Percentiles rank a stretch among this genome's conserved stretches.
These are phyloP conservation scores for Luidia sarsii DNA, from an alignment of 53 echinoderm and acorn worm species.

Conservation along the genomic window DNA sequence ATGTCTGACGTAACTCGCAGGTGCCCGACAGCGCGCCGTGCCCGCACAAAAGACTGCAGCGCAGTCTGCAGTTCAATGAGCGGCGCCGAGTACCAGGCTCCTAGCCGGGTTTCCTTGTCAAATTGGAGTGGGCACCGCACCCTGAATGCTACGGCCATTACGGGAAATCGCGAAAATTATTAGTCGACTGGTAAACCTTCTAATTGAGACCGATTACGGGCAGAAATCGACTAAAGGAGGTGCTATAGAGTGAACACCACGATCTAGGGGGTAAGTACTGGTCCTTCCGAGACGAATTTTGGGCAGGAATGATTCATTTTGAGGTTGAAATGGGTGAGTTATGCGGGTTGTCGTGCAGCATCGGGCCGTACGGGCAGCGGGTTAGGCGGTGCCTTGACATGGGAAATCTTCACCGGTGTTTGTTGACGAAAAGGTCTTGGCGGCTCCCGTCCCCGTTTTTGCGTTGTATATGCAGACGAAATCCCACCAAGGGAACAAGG, in stretches of 20 bases:
- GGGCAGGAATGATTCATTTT: not conserved
- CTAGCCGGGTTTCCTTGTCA: slow-evolving; percentile 42
- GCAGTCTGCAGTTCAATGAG: slow-evolving; percentile 18
- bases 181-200: slow-evolving; percentile 29
- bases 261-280: slow-evolving; percentile 50
- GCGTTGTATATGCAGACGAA: not conserved
- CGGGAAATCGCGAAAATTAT: slow-evolving; percentile 35
- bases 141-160: slow-evolving; percentile 56
- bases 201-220: slow-evolving; percentile 19
- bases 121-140: slow-evolving; percentile 51
- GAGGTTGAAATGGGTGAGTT: slow-evolving; percentile 25
- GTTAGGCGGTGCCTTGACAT: slow-evolving; percentile 49
- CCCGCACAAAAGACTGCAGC: slow-evolving; percentile 3
- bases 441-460: not conserved
- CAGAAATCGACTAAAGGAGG: slow-evolving; percentile 39
- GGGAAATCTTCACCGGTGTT: not conserved
- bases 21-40: slow-evolving; percentile 30
- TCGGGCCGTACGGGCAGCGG: slow-evolving; percentile 28
- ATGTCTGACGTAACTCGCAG: slow-evolving; percentile 50
- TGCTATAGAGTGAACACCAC: slow-evolving; percentile 28
- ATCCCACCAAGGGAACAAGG: too few species aligned
- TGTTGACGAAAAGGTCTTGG: slow-evolving; percentile 30
- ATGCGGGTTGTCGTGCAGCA: slow-evolving; percentile 9
- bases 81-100: slow-evolving; percentile 42
- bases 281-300: slow-evolving; percentile 1